Evolutionary conservation across 2,888 invertebrate species (phyloP), one percentile per base, ranked within the genome.

Genomic region (Acanthopleura granulata): DNA sequence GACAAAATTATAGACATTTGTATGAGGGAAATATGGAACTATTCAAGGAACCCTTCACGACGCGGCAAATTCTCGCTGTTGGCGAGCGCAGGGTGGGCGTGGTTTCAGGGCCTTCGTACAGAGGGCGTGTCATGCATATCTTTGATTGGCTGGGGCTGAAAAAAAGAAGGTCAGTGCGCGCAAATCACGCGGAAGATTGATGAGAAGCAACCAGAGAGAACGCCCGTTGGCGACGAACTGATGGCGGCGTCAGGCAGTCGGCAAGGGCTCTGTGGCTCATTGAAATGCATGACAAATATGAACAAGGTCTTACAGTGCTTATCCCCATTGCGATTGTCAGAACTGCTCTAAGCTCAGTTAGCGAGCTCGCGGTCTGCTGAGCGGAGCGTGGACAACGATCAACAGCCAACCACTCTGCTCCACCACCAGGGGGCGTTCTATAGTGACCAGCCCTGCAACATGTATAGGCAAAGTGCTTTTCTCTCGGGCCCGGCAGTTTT

Each of bases 241-340:
- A 57, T 57, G 22, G 57, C 18, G 57, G 57, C 57, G 57, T 57
- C 57, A 57, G 57, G n/a, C 22, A 57, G 57, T 57, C 57, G 18
- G n/a, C 57, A 22, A 4, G 57, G 57, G 18, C n/a, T 57, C 57
- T n/a, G 12, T 57, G 57, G 18, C 22, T 57, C 12, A 57, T 57
- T 57, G 57, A 57, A 57, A 22, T 57, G 57, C 57, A 57, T 22
- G 57, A 57, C 57, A 57, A 57, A 57, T 57, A 57, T 57, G 57
- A n/a, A 57, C 57, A 57, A 57, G 57, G 57, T 22, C 57, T 22
- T 57, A 22, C 22, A n/a, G 57, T 57, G 22, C 57, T 57, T 57
- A 57, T 1, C 3, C 57, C 57, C n/a, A n/a, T 57, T 3, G 57
- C 22, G 9, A 40, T 6, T 40, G 40, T 9, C 40, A 40, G 40